A percentile compares a stretch with the other conserved stretches of the same genome.
Conservation (phyloP, 2,113 vertebrate genomes). For the Chlamydotis undulata region DNA sequence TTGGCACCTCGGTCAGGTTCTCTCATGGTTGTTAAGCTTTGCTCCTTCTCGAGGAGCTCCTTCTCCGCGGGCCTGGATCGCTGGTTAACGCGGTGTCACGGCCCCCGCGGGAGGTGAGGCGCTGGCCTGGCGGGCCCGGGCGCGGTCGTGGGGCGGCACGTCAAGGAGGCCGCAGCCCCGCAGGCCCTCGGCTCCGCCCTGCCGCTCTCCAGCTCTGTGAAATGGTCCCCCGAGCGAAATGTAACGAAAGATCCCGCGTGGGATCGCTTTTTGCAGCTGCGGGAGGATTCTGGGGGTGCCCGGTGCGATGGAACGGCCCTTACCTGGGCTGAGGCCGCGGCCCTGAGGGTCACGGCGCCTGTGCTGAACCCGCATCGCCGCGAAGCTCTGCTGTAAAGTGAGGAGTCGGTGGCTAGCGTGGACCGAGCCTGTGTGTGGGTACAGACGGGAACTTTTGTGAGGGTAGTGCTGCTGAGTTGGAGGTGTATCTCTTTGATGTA, state of each 20-base stretch:
- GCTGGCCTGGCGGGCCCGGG: neutral
- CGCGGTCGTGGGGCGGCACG: accelerated
- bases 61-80: accelerated
- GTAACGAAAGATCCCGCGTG: neutral
- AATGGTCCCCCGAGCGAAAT: accelerated
- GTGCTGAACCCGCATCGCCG: accelerated
- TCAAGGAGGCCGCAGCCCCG: neutral
- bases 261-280: neutral
- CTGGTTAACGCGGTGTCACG: accelerated
- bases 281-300: neutral
- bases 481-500: accelerated
- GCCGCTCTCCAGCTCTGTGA: neutral
- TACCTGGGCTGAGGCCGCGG: neutral
- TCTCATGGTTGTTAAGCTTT: accelerated
- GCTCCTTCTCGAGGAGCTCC: too few species aligned
- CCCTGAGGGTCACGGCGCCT: accelerated
- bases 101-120: accelerated
- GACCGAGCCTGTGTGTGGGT: accelerated
- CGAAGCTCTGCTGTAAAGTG: accelerated
- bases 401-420: accelerated
- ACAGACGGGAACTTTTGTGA: accelerated
- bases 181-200: neutral
- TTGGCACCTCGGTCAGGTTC: neutral
- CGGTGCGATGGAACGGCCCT: accelerated
- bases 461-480: accelerated